Conservation (phyloP, 2,888 invertebrate genomes). For the Miltochrista miniata region DNA sequence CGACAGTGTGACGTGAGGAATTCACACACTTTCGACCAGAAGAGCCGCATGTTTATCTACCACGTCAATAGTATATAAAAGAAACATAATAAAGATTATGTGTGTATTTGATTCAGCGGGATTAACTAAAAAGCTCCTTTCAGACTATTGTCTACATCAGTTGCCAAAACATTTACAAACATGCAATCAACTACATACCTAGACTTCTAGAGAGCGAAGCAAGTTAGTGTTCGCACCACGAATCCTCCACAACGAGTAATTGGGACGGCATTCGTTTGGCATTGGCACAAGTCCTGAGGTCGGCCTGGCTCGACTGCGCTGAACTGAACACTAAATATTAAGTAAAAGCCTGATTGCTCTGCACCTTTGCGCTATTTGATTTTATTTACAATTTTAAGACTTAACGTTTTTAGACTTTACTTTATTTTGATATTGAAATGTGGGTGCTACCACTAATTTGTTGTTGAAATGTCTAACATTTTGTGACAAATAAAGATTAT, state of each 20-base stretch:
- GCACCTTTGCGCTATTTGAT: too few species aligned
- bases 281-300: constrained; percentile 15
- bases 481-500: too few species aligned
- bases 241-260: constrained; percentile 6
- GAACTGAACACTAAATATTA: constrained; percentile 32
- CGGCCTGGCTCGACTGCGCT: constrained; percentile 26
- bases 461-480: too few species aligned
- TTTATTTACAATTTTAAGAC: too few species aligned
- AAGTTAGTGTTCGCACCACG: neutral
- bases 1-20: too few species aligned
- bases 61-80: too few species aligned
- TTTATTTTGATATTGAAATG: too few species aligned
- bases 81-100: neutral
- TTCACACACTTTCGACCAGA: too few species aligned
- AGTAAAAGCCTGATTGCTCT: constrained; percentile 24
- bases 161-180: neutral
- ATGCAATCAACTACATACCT: neutral
- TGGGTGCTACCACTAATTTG: too few species aligned
- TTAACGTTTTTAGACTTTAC: too few species aligned
- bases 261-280: constrained; percentile 7
- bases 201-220: neutral
- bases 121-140: neutral
- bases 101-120: too few species aligned
- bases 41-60: too few species aligned
- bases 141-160: neutral